Evolutionary conservation across 2,113 vertebrate species (phyloP).

Genomic region (Aix galericulata): DNA sequence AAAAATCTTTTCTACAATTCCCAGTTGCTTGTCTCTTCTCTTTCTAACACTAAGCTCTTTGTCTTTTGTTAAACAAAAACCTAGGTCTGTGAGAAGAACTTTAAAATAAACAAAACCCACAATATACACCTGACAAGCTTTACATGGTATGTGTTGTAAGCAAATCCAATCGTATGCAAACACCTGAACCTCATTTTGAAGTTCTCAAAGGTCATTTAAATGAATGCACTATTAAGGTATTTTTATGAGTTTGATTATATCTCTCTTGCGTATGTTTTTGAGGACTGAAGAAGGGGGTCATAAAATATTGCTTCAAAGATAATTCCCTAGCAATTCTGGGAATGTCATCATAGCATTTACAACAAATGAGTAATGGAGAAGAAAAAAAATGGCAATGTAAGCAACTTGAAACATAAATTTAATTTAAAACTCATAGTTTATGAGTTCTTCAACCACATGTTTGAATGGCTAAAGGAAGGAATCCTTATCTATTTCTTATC

Average conservation of each 20-base stretch:
- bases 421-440: constrained; percentile 52
- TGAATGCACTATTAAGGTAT: constrained; percentile 29
- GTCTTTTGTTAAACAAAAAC: neutral
- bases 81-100: neutral
- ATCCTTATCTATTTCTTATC: constrained; percentile 54
- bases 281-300: constrained; percentile 43
- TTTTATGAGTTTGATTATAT: constrained; percentile 56
- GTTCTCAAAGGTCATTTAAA: constrained; percentile 54
- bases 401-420: constrained; percentile 52
- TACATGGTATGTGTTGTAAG: neutral
- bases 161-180: neutral
- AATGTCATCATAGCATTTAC: constrained; percentile 47
- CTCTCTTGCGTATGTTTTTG: constrained; percentile 28
- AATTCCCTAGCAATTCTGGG: constrained; percentile 47
- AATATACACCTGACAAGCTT: neutral
- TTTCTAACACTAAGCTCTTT: neutral
- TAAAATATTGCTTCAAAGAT: constrained; percentile 58
- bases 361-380: constrained; percentile 47
- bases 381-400: constrained; percentile 52
- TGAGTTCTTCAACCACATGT: neutral
- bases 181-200: constrained; percentile 54
- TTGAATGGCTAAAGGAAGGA: constrained; percentile 15
- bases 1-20: neutral
- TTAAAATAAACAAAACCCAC: neutral
- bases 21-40: neutral